phyloP scores from a whole-genome alignment of 2,113 vertebrate species.

The Atrichornis clamosus region DNA sequence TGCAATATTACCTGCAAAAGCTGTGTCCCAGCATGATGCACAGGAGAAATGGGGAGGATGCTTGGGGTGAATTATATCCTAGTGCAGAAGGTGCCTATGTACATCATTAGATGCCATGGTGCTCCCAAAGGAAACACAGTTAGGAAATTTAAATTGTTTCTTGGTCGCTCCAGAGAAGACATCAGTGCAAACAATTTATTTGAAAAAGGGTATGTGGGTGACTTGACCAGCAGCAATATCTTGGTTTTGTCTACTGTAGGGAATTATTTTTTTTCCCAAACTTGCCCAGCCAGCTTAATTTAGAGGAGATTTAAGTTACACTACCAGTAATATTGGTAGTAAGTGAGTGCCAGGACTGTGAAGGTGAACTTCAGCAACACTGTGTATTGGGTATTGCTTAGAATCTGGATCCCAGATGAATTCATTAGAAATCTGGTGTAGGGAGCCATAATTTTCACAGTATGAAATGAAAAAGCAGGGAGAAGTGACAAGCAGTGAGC shows the following conservation, averaged over 20 bases:
- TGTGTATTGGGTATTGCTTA: background rate
- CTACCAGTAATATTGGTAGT: background rate
- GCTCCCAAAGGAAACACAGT: background rate
- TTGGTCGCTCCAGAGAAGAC: background rate
- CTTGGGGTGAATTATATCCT: background rate
- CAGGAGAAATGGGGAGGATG: background rate
- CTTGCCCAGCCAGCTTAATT: background rate
- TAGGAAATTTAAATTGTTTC: background rate
- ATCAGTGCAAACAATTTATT: background rate
- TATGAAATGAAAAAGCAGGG: background rate
- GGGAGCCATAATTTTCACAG: background rate
- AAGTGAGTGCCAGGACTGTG: background rate
- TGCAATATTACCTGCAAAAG: background rate
- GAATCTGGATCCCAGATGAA: background rate
- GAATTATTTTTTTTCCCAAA: background rate
- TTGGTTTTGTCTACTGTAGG: background rate
- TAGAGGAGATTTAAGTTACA: slow-evolving; percentile 5
- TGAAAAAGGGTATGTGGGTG: background rate
- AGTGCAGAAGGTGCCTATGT: background rate
- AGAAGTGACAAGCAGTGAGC: background rate
- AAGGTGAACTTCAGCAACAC: background rate
- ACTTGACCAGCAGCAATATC: slow-evolving; percentile 1
- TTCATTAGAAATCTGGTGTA: background rate
- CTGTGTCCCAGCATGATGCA: background rate
- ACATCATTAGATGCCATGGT: background rate